These are phyloP conservation scores for Hydrozoanthus tunicans DNA, from an alignment of 64 coral and sea anemone genomes.

Conservation along the genomic window DNA sequence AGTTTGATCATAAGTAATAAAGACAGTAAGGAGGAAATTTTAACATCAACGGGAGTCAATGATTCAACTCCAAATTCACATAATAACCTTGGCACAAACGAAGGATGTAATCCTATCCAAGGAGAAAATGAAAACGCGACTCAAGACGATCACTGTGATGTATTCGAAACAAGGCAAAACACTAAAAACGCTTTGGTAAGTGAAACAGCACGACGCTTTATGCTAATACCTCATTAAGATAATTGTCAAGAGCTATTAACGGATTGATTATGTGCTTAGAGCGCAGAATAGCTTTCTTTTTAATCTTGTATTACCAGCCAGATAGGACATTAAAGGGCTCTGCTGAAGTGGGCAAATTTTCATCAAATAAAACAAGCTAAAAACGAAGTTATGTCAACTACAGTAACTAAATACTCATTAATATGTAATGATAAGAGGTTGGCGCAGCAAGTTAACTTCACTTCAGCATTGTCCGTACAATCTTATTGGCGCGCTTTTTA, in stretches of 20 bases:
- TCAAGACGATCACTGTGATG: neutral
- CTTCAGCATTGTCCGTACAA: neutral
- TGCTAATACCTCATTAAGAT: constrained; percentile 32
- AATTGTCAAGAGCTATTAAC: constrained; percentile 29
- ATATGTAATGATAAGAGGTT: neutral
- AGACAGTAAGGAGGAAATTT: neutral
- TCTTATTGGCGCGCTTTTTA: neutral
- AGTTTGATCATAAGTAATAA: neutral
- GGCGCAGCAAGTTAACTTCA: neutral
- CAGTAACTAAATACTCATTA: neutral
- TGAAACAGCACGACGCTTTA: neutral
- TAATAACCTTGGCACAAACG: neutral
- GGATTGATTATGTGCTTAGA: neutral
- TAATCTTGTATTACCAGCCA: neutral
- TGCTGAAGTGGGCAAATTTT: neutral
- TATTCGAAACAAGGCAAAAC: neutral
- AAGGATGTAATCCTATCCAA: neutral
- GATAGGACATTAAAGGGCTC: neutral
- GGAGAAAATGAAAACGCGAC: neutral
- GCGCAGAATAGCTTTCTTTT: neutral
- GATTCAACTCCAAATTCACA: neutral
- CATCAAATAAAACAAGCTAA: neutral
- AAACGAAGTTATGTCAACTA: neutral
- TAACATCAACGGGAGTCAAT: neutral
- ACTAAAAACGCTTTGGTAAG: constrained; percentile 54